These are phyloP conservation scores for Brienomyrus brachyistius DNA, from an alignment of 2,113 vertebrate species.

Conservation along the genomic window DNA sequence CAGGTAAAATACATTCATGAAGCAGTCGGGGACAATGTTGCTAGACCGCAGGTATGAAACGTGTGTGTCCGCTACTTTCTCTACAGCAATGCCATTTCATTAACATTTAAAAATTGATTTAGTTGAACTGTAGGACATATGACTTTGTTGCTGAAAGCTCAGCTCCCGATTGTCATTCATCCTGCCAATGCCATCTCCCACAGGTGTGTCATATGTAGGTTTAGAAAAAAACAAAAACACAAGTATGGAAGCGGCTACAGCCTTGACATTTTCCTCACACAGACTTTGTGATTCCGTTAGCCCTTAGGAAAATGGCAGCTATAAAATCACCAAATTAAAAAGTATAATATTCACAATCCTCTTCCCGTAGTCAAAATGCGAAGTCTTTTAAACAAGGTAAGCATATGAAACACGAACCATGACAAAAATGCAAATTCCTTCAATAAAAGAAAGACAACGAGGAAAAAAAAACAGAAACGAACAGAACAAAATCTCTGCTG, in stretches of 20 bases:
- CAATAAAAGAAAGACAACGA: not conserved
- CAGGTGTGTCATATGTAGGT: not conserved
- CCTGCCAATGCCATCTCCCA: not conserved
- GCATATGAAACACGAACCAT: not conserved
- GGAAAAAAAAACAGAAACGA: not conserved
- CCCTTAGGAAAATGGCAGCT: not conserved
- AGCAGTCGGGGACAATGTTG: not conserved
- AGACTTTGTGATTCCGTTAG: not conserved
- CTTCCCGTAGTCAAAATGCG: not conserved
- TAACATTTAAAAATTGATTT: slow-evolving; percentile 35
- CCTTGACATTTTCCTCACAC: not conserved
- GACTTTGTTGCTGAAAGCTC: not conserved
- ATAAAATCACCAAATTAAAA: not conserved
- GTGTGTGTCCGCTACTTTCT: not conserved
- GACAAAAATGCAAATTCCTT: not conserved
- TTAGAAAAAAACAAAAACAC: not conserved
- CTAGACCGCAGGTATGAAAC: not conserved
- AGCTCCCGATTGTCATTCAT: not conserved
- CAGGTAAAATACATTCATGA: too few species aligned
- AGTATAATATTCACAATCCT: not conserved
- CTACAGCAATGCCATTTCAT: slow-evolving; percentile 15
- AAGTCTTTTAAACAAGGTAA: not conserved
- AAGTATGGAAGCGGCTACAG: not conserved
- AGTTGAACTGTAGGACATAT: slow-evolving; percentile 13
- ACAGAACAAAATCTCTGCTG: not conserved